Conservation (phyloP, 2,113 vertebrate genomes). For the Leptodactylus fuscus region DNA sequence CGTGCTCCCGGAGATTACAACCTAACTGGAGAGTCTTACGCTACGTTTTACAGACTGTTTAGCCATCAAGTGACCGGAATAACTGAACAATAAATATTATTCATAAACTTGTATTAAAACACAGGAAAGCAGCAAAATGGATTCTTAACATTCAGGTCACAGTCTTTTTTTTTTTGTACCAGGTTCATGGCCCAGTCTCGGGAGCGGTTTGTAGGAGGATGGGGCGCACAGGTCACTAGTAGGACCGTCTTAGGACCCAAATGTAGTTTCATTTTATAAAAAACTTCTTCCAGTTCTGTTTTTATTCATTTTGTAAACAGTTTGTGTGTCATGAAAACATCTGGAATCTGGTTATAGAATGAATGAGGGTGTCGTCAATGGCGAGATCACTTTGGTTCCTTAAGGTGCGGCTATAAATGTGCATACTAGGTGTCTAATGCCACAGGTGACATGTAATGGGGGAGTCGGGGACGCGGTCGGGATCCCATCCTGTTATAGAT, state of each 20-base stretch:
- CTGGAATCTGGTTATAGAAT: neutral
- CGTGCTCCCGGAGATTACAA: slow-evolving; percentile 6
- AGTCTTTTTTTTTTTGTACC: neutral
- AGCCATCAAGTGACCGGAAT: neutral
- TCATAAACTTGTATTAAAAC: neutral
- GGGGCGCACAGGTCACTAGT: too few species aligned
- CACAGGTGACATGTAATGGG: too few species aligned
- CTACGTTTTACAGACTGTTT: neutral
- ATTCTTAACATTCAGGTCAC: slow-evolving; percentile 1
- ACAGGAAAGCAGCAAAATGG: slow-evolving; percentile 28
- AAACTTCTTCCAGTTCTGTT: neutral
- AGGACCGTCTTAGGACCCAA: too few species aligned
- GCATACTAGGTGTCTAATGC: too few species aligned
- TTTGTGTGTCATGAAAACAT: neutral
- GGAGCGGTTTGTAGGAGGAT: neutral
- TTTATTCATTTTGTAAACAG: neutral
- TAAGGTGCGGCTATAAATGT: too few species aligned
- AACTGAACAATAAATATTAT: slow-evolving; percentile 53
- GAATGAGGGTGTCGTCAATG: too few species aligned
- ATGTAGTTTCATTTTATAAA: too few species aligned
- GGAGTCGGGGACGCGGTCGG: too few species aligned
- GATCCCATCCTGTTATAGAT: too few species aligned
- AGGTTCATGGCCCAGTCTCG: neutral
- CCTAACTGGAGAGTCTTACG: neutral
- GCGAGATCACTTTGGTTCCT: too few species aligned